A percentile compares a stretch with the other conserved stretches of the same genome.
Conservation (phyloP, 64 coral and sea anemone genomes). For the Porites lutea region DNA sequence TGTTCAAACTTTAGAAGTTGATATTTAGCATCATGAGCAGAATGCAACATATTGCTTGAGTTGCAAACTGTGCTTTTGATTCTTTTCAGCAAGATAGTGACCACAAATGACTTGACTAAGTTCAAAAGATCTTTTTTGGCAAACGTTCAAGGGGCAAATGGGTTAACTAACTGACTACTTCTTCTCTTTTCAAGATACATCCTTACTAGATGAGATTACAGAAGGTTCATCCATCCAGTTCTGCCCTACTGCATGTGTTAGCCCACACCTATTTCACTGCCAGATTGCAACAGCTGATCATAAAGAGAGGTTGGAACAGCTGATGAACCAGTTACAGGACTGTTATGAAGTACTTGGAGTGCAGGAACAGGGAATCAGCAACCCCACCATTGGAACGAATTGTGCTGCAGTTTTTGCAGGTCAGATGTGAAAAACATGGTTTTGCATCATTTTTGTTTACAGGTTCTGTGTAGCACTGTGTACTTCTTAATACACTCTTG, state of each 20-base stretch:
- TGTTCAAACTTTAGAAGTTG: too few relatives aligned
- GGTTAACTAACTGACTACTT: background rate
- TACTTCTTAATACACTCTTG: too few relatives aligned
- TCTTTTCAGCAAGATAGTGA: too few relatives aligned
- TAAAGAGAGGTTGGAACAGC: slow-evolving; percentile 49
- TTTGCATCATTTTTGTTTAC: too few relatives aligned
- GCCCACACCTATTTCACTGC: slow-evolving; percentile 76
- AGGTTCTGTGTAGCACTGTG: too few relatives aligned
- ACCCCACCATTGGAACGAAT: slow-evolving; percentile 33
- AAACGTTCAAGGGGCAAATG: too few relatives aligned
- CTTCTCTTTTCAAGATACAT: background rate
- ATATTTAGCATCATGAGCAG: too few relatives aligned
- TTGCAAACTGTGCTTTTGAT: too few relatives aligned
- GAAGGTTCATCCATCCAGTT: slow-evolving; percentile 48
- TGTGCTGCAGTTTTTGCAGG: slow-evolving; percentile 60
- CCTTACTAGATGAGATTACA: background rate
- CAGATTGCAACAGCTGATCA: slow-evolving; percentile 65
- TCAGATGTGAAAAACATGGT: background rate
- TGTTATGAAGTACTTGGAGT: slow-evolving; percentile 18
- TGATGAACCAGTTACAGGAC: slow-evolving; percentile 62
- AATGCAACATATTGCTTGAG: too few relatives aligned
- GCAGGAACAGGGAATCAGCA: slow-evolving; percentile 16
- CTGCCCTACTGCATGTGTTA: slow-evolving; percentile 55
- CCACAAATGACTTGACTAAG: too few relatives aligned
- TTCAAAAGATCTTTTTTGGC: too few relatives aligned